Percentiles rank a stretch among this genome's conserved stretches.
Evolutionary conservation across 2,797 vertebrate genomes (phyloP).

Genomic region (Carapus acus): DNA sequence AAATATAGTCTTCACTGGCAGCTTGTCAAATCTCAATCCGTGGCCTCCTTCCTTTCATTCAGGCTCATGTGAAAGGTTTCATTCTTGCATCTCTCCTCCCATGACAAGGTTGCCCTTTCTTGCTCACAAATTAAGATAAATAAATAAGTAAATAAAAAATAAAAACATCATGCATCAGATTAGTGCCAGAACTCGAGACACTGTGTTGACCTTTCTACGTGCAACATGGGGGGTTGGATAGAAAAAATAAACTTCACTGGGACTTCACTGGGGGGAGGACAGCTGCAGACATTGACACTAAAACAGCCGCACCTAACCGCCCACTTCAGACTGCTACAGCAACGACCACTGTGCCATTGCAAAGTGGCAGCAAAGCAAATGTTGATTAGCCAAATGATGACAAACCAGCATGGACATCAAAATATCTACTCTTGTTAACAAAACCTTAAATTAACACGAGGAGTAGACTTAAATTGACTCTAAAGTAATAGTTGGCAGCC

Average conservation of each 20-base stretch:
- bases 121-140: constrained; percentile 37
- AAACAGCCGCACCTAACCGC: no score
- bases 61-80: constrained; percentile 48
- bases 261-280: constrained; percentile 44
- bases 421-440: not conserved
- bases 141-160: no score
- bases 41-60: constrained; percentile 33
- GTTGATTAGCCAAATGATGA: not conserved
- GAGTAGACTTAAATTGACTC: constrained; percentile 11
- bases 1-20: not conserved
- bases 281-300: no score
- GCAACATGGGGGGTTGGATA: constrained; percentile 42
- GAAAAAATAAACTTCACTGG: constrained; percentile 28
- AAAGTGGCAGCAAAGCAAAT: not conserved
- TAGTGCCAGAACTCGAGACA: constrained; percentile 37
- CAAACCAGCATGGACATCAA: constrained; percentile 1
- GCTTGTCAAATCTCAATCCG: constrained; percentile 25
- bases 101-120: constrained; percentile 57
- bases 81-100: constrained; percentile 37
- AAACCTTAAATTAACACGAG: not conserved
- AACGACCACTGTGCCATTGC: constrained; percentile 3
- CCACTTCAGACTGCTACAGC: constrained; percentile 35
- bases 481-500: constrained; percentile 7
- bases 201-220: constrained; percentile 58
- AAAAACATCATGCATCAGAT: constrained; percentile 32